A percentile compares a stretch with the other conserved stretches of the same genome.
phyloP scores from a whole-genome alignment of 2,113 vertebrate genomes.

The Trogon surrucura region DNA sequence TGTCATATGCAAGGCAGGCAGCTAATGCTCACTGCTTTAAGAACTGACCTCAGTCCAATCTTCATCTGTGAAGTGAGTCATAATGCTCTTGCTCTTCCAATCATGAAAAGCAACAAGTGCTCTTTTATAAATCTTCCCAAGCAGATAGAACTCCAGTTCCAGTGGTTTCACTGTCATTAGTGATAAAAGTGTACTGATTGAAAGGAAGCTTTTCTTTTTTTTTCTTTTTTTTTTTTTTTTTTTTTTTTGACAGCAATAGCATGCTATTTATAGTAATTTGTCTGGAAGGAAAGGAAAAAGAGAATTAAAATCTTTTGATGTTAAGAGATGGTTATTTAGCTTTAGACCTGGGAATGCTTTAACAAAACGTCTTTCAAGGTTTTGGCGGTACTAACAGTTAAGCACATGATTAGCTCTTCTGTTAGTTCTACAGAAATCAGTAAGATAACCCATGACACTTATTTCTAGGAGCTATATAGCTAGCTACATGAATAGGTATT shows the following conservation, averaged over 20 bases:
- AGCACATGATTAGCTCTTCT: neutral
- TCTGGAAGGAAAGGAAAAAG: neutral
- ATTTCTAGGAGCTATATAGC: neutral
- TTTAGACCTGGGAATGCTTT: neutral
- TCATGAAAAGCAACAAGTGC: neutral
- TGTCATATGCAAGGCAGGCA: neutral
- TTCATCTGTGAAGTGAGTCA: neutral
- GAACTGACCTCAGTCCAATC: neutral
- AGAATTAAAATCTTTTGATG: neutral
- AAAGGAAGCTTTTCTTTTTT: neutral
- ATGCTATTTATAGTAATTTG: neutral
- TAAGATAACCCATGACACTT: neutral
- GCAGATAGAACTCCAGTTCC: neutral
- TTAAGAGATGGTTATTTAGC: neutral
- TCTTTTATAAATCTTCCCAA: neutral
- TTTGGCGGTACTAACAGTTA: neutral
- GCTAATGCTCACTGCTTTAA: neutral
- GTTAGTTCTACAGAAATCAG: neutral
- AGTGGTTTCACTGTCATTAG: neutral
- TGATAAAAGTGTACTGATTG: slow-evolving; percentile 4
- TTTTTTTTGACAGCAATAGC: neutral
- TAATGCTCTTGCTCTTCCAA: neutral
- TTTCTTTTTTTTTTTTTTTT: neutral
- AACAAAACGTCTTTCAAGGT: neutral
- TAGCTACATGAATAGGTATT: neutral